Percentiles rank a stretch among this genome's conserved stretches.
phyloP scores from a whole-genome alignment of 2,888 invertebrate species.

The Euproctis similis region DNA sequence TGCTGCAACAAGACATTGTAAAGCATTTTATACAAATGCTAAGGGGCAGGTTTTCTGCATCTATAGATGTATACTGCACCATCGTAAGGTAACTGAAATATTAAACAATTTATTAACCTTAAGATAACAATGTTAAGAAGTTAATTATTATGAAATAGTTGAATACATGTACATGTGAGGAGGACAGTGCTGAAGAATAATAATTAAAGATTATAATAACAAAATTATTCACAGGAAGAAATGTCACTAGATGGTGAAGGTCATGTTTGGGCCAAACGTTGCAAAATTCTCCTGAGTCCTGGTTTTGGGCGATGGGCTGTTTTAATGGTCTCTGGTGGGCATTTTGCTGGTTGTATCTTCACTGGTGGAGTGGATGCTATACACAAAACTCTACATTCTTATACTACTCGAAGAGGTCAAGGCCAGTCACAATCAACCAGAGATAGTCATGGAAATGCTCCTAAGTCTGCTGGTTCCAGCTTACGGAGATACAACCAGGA shows the following conservation, averaged over 20 bases:
- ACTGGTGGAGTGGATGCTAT: slow-evolving; percentile 60
- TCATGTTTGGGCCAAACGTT: slow-evolving; percentile 53
- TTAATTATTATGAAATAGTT: no score
- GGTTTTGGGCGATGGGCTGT: slow-evolving; percentile 80
- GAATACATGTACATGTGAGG: no score
- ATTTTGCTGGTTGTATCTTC: slow-evolving; percentile 61
- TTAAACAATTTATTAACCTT: no score
- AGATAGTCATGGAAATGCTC: slow-evolving; percentile 78
- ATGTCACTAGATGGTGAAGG: slow-evolving; percentile 65
- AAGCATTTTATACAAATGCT: slow-evolving; percentile 83
- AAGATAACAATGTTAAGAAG: no score
- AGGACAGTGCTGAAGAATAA: no score
- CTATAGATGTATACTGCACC: slow-evolving; percentile 82
- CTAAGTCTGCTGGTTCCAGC: slow-evolving; percentile 88
- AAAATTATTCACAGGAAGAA: slow-evolving; percentile 51
- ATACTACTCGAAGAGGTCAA: slow-evolving; percentile 88
- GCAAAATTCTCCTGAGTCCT: slow-evolving; percentile 45
- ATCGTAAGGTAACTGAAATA: slow-evolving; percentile 85
- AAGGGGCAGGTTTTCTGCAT: slow-evolving; percentile 82
- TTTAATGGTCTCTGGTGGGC: slow-evolving; percentile 88
- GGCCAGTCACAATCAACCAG: slow-evolving; percentile 83
- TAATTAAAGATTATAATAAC: not conserved
- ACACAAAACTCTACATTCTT: slow-evolving; percentile 91
- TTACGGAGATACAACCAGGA: slow-evolving; percentile 87
- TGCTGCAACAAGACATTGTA: slow-evolving; percentile 79